These are phyloP conservation scores for Halcyon smyrnensis DNA, from an alignment of 2,797 vertebrate species.

Conservation along the genomic window DNA sequence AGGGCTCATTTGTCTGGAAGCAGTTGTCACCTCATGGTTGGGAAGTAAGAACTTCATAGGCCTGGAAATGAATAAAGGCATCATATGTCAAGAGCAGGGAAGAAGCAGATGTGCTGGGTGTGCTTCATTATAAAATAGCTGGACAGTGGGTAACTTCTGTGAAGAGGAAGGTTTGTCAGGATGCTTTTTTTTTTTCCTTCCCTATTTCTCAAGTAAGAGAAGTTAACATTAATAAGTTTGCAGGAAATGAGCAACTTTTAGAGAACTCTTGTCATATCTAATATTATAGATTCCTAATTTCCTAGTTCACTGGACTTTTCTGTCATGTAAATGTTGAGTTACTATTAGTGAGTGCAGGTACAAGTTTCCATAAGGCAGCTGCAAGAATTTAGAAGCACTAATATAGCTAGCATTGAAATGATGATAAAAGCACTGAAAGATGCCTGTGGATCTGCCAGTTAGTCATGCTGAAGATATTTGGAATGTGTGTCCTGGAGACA, in stretches of 20 bases:
- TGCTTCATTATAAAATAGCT: neutral
- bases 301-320: neutral
- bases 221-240: neutral
- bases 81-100: neutral
- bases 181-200: neutral
- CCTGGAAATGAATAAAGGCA: neutral
- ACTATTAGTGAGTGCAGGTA: neutral
- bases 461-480: neutral
- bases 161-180: neutral
- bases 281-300: neutral
- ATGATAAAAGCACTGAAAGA: neutral
- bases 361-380: neutral
- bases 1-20: neutral
- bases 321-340: neutral
- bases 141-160: neutral
- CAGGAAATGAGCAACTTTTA: neutral
- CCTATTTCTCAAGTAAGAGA: neutral
- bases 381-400: neutral
- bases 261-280: neutral
- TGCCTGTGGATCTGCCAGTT: neutral
- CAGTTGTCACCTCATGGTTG: neutral
- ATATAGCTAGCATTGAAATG: neutral
- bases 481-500: neutral
- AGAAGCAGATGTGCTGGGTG: neutral
- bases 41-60: neutral